Conservation (phyloP, 2,113 vertebrate genomes). For the Cephalopholis sonnerati region DNA sequence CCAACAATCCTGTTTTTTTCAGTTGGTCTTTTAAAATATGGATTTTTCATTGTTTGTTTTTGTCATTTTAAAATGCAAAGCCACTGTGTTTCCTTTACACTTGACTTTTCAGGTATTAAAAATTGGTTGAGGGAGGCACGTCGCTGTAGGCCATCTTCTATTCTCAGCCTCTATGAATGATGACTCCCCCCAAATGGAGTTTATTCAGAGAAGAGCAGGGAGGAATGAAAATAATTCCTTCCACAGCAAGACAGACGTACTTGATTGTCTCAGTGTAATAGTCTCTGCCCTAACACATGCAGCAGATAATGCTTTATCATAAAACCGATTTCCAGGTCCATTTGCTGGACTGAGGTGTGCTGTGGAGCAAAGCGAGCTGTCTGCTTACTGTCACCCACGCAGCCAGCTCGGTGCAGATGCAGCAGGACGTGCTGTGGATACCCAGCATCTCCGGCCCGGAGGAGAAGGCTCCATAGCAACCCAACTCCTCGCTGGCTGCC, state of each 20-base stretch:
- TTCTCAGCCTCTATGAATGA: conserved; percentile 20
- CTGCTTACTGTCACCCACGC: conserved; percentile 35
- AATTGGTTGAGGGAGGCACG: not conserved
- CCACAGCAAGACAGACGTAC: conserved; percentile 8
- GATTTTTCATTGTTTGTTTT: conserved; percentile 14
- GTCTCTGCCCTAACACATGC: conserved; percentile 34
- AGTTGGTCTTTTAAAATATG: not conserved
- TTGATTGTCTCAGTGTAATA: conserved; percentile 54
- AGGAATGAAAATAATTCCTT: conserved; percentile 35
- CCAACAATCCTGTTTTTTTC: not conserved
- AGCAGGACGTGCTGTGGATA: conserved; percentile 34
- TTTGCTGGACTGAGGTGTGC: conserved; percentile 42
- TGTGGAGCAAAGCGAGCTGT: conserved; percentile 35
- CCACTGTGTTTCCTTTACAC: not conserved
- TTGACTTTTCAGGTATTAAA: conserved; percentile 2
- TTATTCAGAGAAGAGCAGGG: conserved; percentile 34
- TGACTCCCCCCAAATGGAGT: conserved; percentile 22
- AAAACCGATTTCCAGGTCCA: conserved; percentile 62
- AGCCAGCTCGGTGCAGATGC: conserved; percentile 28
- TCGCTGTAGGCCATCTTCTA: not conserved
- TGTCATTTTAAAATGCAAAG: conserved; percentile 1
- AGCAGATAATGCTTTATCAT: conserved; percentile 58
- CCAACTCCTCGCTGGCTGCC: conserved; percentile 19
- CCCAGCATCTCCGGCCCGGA: conserved; percentile 7
- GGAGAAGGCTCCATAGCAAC: conserved; percentile 21